Percentiles rank a stretch among this genome's conserved stretches.
These are phyloP conservation scores for Boloria selene DNA, from an alignment of 2,888 invertebrate species.

Conservation along the genomic window DNA sequence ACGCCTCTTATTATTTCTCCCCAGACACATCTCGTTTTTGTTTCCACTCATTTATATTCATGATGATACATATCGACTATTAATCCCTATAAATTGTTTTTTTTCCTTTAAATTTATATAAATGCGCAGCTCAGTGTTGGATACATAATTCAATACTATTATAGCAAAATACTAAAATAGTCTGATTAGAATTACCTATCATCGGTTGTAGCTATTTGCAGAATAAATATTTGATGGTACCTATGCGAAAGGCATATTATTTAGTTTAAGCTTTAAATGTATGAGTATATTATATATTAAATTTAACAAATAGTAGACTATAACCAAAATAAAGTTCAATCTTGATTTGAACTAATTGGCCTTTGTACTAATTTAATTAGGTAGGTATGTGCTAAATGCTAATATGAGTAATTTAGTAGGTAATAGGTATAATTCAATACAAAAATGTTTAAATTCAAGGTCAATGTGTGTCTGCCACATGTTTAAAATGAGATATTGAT, in stretches of 20 bases:
- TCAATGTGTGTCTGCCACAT: slow-evolving; percentile 44
- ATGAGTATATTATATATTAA: neutral
- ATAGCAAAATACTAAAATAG: neutral
- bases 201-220: neutral
- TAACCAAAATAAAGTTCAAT: neutral
- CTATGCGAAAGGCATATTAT: neutral
- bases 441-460: slow-evolving; percentile 35
- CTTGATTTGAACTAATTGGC: too few species aligned
- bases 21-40: slow-evolving; percentile 78
- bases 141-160: slow-evolving; percentile 22
- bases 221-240: neutral
- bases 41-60: slow-evolving; percentile 79
- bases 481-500: slow-evolving; percentile 40
- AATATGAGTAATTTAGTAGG: neutral
- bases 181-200: neutral
- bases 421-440: slow-evolving; percentile 20
- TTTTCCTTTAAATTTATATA: slow-evolving; percentile 10
- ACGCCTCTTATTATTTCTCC: slow-evolving; percentile 78
- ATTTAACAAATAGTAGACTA: neutral
- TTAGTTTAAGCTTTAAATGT: neutral
- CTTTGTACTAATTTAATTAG: too few species aligned
- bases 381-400: too few species aligned
- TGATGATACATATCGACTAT: slow-evolving; percentile 76
- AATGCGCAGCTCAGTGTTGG: slow-evolving; percentile 24
- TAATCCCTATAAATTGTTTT: slow-evolving; percentile 76